Percentiles rank a stretch among this genome's conserved stretches.
phyloP scores from a whole-genome alignment of 1,140 invertebrate species.

The Brachystomella parvula region DNA sequence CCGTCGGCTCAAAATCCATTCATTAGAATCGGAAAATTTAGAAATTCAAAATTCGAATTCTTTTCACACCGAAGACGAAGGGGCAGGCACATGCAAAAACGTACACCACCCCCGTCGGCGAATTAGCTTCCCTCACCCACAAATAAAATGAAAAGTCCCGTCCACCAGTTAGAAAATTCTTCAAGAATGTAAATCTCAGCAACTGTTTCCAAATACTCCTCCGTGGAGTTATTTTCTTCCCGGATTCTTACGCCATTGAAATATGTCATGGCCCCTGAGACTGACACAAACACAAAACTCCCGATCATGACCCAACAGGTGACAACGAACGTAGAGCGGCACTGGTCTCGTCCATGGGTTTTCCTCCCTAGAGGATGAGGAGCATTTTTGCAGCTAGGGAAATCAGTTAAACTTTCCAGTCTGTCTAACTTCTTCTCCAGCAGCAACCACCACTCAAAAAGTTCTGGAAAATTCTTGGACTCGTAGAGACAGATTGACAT shows the following conservation, averaged over 20 bases:
- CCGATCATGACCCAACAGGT: not conserved
- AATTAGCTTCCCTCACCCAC: conserved; percentile 12
- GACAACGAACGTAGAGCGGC: not conserved
- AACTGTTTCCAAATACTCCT: conserved; percentile 13
- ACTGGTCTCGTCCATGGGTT: not conserved
- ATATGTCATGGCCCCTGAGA: conserved; percentile 19
- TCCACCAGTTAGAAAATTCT: conserved; percentile 12
- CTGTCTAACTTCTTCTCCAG: conserved; percentile 9
- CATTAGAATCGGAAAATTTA: too few relatives aligned
- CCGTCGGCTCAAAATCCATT: too few relatives aligned
- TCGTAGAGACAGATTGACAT: conserved; percentile 22
- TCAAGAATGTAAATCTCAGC: conserved; percentile 18
- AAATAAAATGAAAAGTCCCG: conserved; percentile 4
- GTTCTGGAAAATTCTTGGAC: conserved; percentile 4
- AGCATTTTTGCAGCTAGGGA: not conserved
- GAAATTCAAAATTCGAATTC: too few relatives aligned
- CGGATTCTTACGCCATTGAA: conserved; percentile 10
- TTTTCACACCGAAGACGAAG: too few relatives aligned
- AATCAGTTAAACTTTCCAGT: not conserved
- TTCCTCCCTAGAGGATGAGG: not conserved
- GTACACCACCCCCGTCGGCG: too few relatives aligned
- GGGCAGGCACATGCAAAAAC: too few relatives aligned
- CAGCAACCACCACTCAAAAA: not conserved
- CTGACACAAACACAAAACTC: not conserved
- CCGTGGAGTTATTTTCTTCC: not conserved